Base-by-base conservation (phyloP, 2,113 vertebrate species). In the Tachycineta bicolor region DNA sequence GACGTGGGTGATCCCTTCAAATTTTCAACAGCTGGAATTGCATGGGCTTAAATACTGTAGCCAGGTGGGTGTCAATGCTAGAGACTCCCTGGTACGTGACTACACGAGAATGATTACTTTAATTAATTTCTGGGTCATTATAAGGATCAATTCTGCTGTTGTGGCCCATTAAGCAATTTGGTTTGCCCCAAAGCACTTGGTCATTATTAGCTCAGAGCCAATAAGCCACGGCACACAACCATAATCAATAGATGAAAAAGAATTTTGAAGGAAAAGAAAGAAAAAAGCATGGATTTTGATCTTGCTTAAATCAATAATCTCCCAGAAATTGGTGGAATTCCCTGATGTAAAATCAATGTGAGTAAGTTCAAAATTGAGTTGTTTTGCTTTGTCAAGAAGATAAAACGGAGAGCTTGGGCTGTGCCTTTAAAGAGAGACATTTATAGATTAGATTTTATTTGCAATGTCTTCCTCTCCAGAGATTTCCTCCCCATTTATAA, bases 321-420 rank as follows among this genome's bases (percentile, higher is more conserved):
- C 92, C 88, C 93, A 92, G 86, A 95, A 94, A 91, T 46, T 83
- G 68, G 53, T 95, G 94, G 85, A 90, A 93, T 96, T 95, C 92
- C 90, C 76, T 96, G 88, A 94, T 90, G 73, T 68, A 89, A 96
- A 97, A 97, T 96, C 96, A 89, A 95, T 94, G 56, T 29, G 41
- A 90, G 64, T 88, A 88, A 95, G 85, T 75, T 88, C 68, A 92
- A 92, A 94, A 96, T 93, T 90, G 92, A 96, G 69, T 93, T 96
- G 92, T 92, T 96, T 95, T 93, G 93, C 86, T 93, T 95, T 94
- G 76, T 88, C 88, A 94, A 71, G 92, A 89, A 93, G 93, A 90
- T 77, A 90, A 95, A 95, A 96, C 37, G 14, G 76, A 90, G 79
- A 90, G 69, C 37, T 63, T 60, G 83, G 60, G 39, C 70, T 43